Evolutionary conservation across 2,113 vertebrate genomes (phyloP), one percentile per base, ranked within the genome.

Genomic region (Loxodonta africana): DNA sequence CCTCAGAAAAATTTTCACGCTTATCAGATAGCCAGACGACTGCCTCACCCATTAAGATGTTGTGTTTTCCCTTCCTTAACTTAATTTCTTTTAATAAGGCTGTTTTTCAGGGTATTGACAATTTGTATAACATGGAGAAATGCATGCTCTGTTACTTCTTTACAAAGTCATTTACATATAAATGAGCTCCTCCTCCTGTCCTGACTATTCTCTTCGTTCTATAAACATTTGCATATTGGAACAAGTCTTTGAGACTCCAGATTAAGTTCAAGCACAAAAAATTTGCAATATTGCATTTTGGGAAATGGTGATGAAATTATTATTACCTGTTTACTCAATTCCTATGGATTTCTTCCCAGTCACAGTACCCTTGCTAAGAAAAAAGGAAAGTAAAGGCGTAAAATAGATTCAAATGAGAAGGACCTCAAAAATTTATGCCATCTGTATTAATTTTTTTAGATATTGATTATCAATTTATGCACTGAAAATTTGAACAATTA

Each of bases 81-180:
- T 92, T 83, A 96, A 97, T 97, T 90, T 97, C 57, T 83, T 91
- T 1, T 96, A 96, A 90, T 7, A 94, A 88, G 51, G 3, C 65
- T 77, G 53, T 78, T 90, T 97, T 90, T 96, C 53, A 95, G 51
- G 30, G 17, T 87, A 84, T 30, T 96, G 73, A 73, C 85, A 26
- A 53, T 88, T 92, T 94, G 90, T 90, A 53, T 83, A 90, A 65
- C 2, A 85, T 53, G 46, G 60, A 83, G 60, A 91, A 94, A 94
- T 57, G 48, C 48, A 88, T 91, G 57, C 65, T 90, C 76, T 97
- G 62, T 86, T 92, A 91, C 69, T 82, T 91, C 73, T 88, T 96
- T 92, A 92, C 41, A 83, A 92, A 96, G 65, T 81, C 46, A 93
- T 95, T 95, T 95, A 77, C 83, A 92, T 95, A 88, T 81, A 97